These are phyloP conservation scores for Nesidiocoris tenuis DNA, from an alignment of 2,888 invertebrate genomes.

Conservation along the genomic window DNA sequence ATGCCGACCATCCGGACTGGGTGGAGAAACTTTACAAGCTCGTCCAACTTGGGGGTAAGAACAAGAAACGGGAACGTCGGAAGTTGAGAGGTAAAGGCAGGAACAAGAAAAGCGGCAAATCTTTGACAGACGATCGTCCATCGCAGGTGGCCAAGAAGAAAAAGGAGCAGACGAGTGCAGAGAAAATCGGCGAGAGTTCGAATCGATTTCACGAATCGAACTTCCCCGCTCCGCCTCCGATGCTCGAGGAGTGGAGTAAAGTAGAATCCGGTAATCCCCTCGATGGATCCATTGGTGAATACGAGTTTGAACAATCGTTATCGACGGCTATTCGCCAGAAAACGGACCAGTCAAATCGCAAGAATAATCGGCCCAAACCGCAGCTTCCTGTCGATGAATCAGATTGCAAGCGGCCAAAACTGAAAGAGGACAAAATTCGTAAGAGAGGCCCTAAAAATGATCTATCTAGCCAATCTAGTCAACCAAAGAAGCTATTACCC, in stretches of 20 bases:
- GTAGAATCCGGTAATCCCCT: background rate
- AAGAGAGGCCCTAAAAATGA: no score
- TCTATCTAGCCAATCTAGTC: background rate
- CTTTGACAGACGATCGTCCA: background rate
- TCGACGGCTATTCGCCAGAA: no score
- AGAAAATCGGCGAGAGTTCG: constrained; percentile 8
- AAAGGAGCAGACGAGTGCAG: constrained; percentile 20
- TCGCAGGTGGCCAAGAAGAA: background rate
- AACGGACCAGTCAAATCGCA: background rate
- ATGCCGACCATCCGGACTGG: constrained; percentile 47
- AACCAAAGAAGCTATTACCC: background rate
- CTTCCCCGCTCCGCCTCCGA: constrained; percentile 21
- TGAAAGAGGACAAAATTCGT: constrained; percentile 1
- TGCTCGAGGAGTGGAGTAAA: background rate
- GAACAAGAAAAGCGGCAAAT: constrained; percentile 3
- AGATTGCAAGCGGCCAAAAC: background rate
- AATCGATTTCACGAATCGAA: constrained; percentile 27
- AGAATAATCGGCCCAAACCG: background rate
- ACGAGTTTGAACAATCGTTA: background rate
- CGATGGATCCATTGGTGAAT: constrained; percentile 11
- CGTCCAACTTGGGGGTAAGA: constrained; percentile 34
- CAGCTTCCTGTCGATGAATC: background rate
- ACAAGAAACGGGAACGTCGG: constrained; percentile 29
- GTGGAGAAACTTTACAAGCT: constrained; percentile 44
- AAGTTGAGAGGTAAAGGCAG: constrained; percentile 26